phyloP scores from a whole-genome alignment of 35 echinoderm and acorn worm genomes.

The Diadema setosum region DNA sequence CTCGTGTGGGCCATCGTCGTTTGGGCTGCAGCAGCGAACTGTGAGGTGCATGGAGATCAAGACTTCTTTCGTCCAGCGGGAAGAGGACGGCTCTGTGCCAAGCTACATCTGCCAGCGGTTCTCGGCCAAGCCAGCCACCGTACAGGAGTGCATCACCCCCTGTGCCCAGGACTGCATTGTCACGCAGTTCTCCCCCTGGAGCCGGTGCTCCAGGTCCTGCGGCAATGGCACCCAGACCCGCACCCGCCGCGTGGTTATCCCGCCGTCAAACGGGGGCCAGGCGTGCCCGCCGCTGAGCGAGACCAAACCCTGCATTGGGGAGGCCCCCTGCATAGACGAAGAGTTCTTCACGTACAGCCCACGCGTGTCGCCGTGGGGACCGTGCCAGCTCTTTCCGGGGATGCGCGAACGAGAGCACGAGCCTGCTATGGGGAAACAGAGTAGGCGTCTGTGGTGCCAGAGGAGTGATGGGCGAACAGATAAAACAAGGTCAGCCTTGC shows the following conservation, averaged over 20 bases:
- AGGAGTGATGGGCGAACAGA: conserved; percentile 74
- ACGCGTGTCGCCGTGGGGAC: conserved; percentile 65
- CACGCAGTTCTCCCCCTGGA: conserved; percentile 69
- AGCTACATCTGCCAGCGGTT: conserved; percentile 76
- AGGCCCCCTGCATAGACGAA: conserved; percentile 10
- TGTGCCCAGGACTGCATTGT: conserved; percentile 92
- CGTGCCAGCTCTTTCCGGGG: conserved; percentile 23
- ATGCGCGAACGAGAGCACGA: background rate
- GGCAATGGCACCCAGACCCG: conserved; percentile 95
- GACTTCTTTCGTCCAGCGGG: conserved; percentile 53
- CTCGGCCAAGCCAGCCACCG: conserved; percentile 44
- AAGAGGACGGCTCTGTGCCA: conserved; percentile 32
- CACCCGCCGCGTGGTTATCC: conserved; percentile 54
- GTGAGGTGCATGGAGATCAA: conserved; percentile 75
- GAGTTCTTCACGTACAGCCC: conserved; percentile 45
- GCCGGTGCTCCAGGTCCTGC: conserved; percentile 73
- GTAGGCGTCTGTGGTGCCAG: conserved; percentile 47
- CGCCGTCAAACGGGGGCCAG: conserved; percentile 43
- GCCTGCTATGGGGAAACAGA: conserved; percentile 49
- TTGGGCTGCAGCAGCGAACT: conserved; percentile 54
- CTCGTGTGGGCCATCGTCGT: conserved; percentile 66
- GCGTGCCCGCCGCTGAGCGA: conserved; percentile 68
- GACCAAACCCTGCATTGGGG: conserved; percentile 27
- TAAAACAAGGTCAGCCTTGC: conserved; percentile 42
- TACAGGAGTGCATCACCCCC: conserved; percentile 59